Base-by-base conservation (phyloP, 2,888 invertebrate species). In the Elaeidobius kamerunicus region DNA sequence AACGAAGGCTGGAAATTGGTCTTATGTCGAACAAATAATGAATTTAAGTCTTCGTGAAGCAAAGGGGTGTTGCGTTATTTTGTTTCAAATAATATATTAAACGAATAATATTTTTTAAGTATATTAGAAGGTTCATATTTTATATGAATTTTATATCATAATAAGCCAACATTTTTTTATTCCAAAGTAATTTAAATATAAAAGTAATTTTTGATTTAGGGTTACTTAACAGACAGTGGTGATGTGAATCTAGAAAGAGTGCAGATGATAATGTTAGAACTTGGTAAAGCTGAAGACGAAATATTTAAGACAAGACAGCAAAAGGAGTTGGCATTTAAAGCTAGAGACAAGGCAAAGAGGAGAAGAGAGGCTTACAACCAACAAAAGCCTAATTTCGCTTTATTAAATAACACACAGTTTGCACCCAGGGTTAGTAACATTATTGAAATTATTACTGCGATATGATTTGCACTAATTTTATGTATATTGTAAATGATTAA, bases 221-320 rank as follows among this genome's bases (percentile, higher is more conserved):
- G 96, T 14, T 99, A 88, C 77, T 78, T 99, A 58, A 98, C 99
- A 0, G 85, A 96, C 68, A 93, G 91, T 30, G 99, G 99, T 0
- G 86, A 92, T 62, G 96, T 98, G 9, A 87, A 93, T 70, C 78
- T 98, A 53, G 88, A 90, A 63, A 80, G 97, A 35, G 97, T 98
- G 5, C 97, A 99, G 74, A 76, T 96, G 62, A 97, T 99, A 47
- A 85, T 99, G 86, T 82, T 84, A 19, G 93, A 97, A 69, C 78
- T 99, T 40, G 99, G 98, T 0, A 84, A 86, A 69, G 86, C 86
- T 20, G 99, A 99, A 72, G 98, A 99, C 77, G 90, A 94, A 75
- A 99, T 99, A 69, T 99, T 99, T 74, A 90, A 90, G 70, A 85
- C 86, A 42, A 76, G 99, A 16, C 93, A 97, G 72, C 82, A 88